A percentile compares a stretch with the other conserved stretches of the same genome.
These are phyloP conservation scores for Ammodytes dubius DNA, from an alignment of 2,113 vertebrate genomes.

Conservation along the genomic window DNA sequence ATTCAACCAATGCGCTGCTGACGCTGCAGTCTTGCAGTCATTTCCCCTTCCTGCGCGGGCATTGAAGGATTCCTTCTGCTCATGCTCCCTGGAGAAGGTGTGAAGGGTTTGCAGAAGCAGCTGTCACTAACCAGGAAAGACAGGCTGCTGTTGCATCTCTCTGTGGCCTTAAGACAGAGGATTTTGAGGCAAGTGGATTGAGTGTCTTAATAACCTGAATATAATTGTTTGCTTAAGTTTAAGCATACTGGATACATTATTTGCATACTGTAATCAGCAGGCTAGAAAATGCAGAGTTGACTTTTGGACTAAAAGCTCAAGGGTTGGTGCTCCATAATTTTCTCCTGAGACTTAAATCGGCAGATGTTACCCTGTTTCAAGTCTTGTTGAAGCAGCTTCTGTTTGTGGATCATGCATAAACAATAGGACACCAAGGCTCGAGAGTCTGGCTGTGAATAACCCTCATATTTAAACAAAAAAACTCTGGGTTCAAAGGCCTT, in stretches of 20 bases:
- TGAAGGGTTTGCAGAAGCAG: slow-evolving; percentile 43
- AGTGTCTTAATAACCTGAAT: not conserved
- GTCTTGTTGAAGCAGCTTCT: not conserved
- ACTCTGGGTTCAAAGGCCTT: slow-evolving; percentile 42
- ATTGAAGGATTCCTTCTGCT: slow-evolving; percentile 47
- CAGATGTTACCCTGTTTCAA: slow-evolving; percentile 1
- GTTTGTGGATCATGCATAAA: slow-evolving; percentile 43
- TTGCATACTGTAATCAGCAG: not conserved
- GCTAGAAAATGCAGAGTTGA: not conserved
- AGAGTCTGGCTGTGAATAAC: slow-evolving; percentile 7
- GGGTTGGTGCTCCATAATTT: not conserved
- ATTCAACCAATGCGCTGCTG: slow-evolving; percentile 15
- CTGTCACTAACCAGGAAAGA: slow-evolving; percentile 22
- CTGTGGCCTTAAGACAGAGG: not conserved
- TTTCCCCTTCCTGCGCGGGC: slow-evolving; percentile 25
- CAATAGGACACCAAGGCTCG: slow-evolving; percentile 32
- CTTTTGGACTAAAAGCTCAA: not conserved
- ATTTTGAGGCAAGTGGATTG: not conserved
- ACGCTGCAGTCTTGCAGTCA: slow-evolving; percentile 30
- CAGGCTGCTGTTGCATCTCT: slow-evolving; percentile 5
- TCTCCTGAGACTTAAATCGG: slow-evolving; percentile 1
- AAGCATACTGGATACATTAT: no score
- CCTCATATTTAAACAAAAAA: slow-evolving; percentile 9
- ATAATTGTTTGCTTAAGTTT: not conserved
- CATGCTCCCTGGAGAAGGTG: slow-evolving; percentile 41